Conservation (phyloP, 2,113 vertebrate genomes). For the Stegastes partitus region DNA sequence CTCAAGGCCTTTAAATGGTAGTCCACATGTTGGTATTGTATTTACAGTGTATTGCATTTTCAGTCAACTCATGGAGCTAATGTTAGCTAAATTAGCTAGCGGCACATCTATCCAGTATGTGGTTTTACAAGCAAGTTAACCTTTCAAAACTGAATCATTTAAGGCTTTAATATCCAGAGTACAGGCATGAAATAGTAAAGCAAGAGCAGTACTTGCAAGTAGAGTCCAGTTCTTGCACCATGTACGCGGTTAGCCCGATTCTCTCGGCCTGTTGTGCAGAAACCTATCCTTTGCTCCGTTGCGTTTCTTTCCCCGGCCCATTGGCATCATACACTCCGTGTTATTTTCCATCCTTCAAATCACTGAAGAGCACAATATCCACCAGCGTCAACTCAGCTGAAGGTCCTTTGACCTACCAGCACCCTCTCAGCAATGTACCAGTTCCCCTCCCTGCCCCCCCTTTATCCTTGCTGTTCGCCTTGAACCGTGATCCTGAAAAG, state of each 20-base stretch:
- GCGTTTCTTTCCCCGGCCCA: slow-evolving; percentile 12
- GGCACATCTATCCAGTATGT: no score
- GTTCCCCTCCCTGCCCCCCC: slow-evolving; percentile 40
- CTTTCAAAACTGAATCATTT: no score
- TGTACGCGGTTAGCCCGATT: slow-evolving; percentile 12
- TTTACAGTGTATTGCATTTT: no score
- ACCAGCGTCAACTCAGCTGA: slow-evolving; percentile 48
- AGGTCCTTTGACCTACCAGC: slow-evolving; percentile 69
- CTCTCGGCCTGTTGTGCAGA: slow-evolving; percentile 15
- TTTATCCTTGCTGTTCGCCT: slow-evolving; percentile 64
- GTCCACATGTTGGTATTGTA: no score
- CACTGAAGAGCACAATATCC: slow-evolving; percentile 58
- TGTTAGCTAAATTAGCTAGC: no score
- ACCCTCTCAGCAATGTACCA: slow-evolving; percentile 66
- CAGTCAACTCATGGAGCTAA: no score
- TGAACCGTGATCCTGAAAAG: slow-evolving; percentile 77
- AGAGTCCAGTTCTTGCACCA: neutral
- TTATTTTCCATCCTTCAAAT: slow-evolving; percentile 53
- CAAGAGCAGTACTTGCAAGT: neutral
- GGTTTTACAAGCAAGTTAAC: no score
- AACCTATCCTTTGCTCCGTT: neutral
- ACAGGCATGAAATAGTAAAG: no score
- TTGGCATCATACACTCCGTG: slow-evolving; percentile 34
- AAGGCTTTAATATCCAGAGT: no score
- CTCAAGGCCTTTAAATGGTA: no score